Evolutionary conservation across 2,888 invertebrate genomes (phyloP).

Genomic region (Hylaea fasciaria): DNA sequence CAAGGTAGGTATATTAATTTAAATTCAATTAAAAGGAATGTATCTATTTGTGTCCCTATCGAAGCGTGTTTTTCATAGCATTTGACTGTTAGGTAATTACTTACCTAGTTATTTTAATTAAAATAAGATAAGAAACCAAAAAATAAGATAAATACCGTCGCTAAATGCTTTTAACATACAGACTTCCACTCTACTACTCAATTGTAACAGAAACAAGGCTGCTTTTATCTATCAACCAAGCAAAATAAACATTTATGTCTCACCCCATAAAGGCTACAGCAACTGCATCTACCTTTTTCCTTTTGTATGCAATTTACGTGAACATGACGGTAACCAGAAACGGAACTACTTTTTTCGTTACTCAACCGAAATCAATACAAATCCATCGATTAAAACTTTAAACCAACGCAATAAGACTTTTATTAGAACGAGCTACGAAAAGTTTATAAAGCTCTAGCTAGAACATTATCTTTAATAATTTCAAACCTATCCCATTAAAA

Average conservation of each 20-base stretch:
- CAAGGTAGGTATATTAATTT: too few relatives aligned
- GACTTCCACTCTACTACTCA: neutral
- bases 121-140: too few relatives aligned
- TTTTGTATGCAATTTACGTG: conserved; percentile 25
- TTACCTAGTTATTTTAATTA: too few relatives aligned
- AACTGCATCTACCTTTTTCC: conserved; percentile 13
- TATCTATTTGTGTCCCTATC: too few relatives aligned
- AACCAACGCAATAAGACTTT: neutral
- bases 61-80: too few relatives aligned
- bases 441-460: neutral
- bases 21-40: too few relatives aligned
- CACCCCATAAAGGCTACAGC: conserved; percentile 24
- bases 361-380: neutral
- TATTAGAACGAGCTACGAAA: neutral
- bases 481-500: neutral
- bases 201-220: neutral
- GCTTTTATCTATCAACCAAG: conserved; percentile 12
- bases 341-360: conserved; percentile 46
- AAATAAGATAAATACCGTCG: neutral
- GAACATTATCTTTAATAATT: too few relatives aligned
- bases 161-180: neutral
- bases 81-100: too few relatives aligned
- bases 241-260: conserved; percentile 31
- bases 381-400: conserved; percentile 5
- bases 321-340: conserved; percentile 52